Conservation (phyloP, 2,113 vertebrate genomes). For the Camelus bactrianus region DNA sequence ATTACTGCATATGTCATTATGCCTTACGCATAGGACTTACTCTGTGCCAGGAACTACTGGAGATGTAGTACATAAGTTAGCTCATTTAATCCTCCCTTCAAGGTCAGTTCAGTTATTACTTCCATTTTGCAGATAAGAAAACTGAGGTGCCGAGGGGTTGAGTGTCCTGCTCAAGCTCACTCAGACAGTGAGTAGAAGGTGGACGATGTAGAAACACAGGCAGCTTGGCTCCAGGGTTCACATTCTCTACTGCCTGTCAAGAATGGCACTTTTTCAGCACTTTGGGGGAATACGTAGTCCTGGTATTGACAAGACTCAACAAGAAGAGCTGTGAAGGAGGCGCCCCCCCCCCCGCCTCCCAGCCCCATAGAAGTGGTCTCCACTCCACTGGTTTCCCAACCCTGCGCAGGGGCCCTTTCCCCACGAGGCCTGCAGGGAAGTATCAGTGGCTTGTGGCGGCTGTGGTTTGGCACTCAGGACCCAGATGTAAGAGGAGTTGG, state of each 20-base stretch:
- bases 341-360: too few relatives aligned
- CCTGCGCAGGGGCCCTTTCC: background rate
- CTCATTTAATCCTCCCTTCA: background rate
- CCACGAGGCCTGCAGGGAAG: background rate
- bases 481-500: background rate
- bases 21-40: background rate
- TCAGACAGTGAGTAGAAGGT: background rate
- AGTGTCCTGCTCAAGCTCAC: background rate
- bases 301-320: background rate
- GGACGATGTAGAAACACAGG: background rate
- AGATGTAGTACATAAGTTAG: accelerated
- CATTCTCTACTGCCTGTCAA: background rate
- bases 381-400: background rate
- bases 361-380: too few relatives aligned
- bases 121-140: background rate
- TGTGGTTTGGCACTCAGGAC: background rate
- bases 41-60: background rate
- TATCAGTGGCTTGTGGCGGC: background rate
- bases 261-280: background rate
- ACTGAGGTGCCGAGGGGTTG: background rate
- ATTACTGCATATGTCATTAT: background rate
- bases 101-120: background rate
- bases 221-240: background rate
- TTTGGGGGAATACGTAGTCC: background rate
- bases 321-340: background rate